Conservation (phyloP, 2,888 invertebrate genomes). For the Elmis aenea region DNA sequence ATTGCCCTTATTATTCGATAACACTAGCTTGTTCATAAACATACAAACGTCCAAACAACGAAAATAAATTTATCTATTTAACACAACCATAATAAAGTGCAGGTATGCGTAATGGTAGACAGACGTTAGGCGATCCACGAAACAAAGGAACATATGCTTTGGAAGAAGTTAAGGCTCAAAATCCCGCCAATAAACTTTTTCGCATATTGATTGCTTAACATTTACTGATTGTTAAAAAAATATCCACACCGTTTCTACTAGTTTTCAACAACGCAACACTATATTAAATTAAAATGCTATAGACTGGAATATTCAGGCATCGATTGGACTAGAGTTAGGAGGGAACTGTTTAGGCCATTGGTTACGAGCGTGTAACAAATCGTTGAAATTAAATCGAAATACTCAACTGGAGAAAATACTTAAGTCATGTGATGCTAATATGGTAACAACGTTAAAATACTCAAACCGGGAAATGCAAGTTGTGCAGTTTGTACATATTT, state of each 20-base stretch:
- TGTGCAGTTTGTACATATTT: constrained; percentile 3
- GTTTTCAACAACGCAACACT: constrained; percentile 17
- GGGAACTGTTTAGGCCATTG: constrained; percentile 49
- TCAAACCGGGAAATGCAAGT: constrained; percentile 9
- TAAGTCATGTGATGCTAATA: constrained; percentile 35
- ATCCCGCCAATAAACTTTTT: constrained; percentile 16
- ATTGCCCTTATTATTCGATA: constrained; percentile 34
- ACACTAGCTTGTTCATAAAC: constrained; percentile 16
- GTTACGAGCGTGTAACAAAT: constrained; percentile 20
- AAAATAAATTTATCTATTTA: constrained; percentile 31
- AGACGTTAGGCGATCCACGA: constrained; percentile 29
- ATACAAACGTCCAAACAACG: constrained; percentile 23
- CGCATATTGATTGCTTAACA: constrained; percentile 18
- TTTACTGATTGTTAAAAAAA: constrained; percentile 24
- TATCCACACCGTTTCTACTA: constrained; percentile 18
- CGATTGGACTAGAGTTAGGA: constrained; percentile 48
- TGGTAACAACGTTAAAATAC: constrained; percentile 2
- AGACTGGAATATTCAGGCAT: constrained; percentile 35
- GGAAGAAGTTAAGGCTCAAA: constrained; percentile 30
- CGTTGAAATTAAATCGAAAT: constrained; percentile 8
- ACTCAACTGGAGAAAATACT: constrained; percentile 14
- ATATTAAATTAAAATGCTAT: constrained; percentile 27
- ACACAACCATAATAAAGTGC: constrained; percentile 36
- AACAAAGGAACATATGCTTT: constrained; percentile 32
- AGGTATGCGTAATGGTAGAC: constrained; percentile 30